phyloP scores from a whole-genome alignment of 2,797 vertebrate species.

The Rhincodon typus region DNA sequence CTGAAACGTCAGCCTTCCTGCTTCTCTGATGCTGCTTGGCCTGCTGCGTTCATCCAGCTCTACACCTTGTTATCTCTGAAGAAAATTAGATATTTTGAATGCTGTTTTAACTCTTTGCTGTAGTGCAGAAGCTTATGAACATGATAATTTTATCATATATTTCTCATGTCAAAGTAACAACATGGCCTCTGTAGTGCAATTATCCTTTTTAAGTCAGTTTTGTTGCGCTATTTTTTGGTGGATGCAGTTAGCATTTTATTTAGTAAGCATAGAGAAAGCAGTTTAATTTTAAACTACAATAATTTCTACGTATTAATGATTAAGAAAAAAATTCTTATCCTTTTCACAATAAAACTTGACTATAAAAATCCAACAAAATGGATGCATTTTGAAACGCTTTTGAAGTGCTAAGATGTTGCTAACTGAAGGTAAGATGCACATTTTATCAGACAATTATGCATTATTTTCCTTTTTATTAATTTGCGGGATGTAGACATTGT shows the following conservation, averaged over 20 bases:
- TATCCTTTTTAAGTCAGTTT: background rate
- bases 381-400: background rate
- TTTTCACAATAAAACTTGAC: background rate
- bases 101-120: constrained; percentile 1
- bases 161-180: background rate
- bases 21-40: too few relatives aligned
- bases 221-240: background rate
- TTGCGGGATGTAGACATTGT: background rate
- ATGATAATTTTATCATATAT: background rate
- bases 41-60: too few relatives aligned
- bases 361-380: background rate
- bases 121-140: background rate
- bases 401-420: background rate
- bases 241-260: background rate
- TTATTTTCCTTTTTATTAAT: background rate
- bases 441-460: background rate
- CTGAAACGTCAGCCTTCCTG: too few relatives aligned
- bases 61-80: too few relatives aligned
- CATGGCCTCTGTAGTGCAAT: background rate
- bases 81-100: background rate
- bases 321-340: background rate
- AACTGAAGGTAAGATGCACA: background rate
- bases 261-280: background rate
- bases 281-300: background rate
- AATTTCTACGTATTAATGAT: background rate